A percentile compares a stretch with the other conserved stretches of the same genome.
These are phyloP conservation scores for Halocynthia roretzi DNA, from an alignment of 23 tunicate genomes.

Conservation along the genomic window DNA sequence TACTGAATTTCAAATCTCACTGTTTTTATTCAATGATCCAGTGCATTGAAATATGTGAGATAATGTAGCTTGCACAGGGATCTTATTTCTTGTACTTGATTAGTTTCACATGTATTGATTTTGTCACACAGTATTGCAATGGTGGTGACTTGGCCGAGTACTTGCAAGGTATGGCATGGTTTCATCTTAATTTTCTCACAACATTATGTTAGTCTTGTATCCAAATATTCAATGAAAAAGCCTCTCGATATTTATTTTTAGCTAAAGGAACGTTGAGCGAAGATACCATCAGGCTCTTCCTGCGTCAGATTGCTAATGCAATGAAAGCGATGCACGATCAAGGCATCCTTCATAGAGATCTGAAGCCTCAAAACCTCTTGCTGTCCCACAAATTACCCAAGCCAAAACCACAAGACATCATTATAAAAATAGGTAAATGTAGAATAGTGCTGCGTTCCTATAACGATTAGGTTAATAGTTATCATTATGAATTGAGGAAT, in stretches of 20 bases:
- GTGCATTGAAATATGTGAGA: no score
- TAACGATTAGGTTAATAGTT: no score
- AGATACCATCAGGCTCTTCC: slow-evolving; percentile 72
- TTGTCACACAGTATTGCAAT: slow-evolving; percentile 82
- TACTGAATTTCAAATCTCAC: no score
- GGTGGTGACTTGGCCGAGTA: slow-evolving; percentile 95
- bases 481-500: no score
- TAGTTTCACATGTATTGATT: neutral
- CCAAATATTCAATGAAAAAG: neutral
- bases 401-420: slow-evolving; percentile 67
- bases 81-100: neutral
- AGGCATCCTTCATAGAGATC: slow-evolving; percentile 93
- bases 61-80: neutral
- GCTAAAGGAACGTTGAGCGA: slow-evolving; percentile 85
- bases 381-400: slow-evolving; percentile 55
- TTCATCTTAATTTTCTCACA: neutral
- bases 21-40: no score
- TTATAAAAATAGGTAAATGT: slow-evolving; percentile 76
- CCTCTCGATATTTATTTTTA: neutral
- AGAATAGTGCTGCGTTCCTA: no score
- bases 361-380: slow-evolving; percentile 93
- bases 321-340: slow-evolving; percentile 76
- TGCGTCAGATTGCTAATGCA: slow-evolving; percentile 86
- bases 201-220: neutral
- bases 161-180: slow-evolving; percentile 35